Evolutionary conservation across 2,888 invertebrate genomes (phyloP).

Genomic region (Xanthia icteritia): DNA sequence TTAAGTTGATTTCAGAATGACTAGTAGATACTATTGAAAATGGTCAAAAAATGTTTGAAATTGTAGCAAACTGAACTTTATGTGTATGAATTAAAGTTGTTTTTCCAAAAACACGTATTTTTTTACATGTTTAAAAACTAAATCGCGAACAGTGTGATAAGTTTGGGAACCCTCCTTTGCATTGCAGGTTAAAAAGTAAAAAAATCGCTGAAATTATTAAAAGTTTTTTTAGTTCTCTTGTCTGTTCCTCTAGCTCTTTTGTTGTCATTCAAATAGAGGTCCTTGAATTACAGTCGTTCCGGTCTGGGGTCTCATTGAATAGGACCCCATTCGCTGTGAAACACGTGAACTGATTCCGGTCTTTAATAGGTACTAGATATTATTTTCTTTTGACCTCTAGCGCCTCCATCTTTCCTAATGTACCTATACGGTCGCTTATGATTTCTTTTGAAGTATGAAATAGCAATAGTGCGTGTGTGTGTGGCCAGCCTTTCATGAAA

Average conservation of each 20-base stretch:
- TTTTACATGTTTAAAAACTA: no score
- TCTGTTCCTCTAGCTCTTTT: background rate
- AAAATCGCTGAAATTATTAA: background rate
- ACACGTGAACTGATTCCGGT: background rate
- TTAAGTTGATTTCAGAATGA: no score
- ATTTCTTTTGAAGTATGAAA: background rate
- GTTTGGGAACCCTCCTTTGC: no score
- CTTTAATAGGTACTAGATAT: background rate
- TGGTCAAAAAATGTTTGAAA: no score
- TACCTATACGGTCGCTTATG: background rate
- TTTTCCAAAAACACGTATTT: no score
- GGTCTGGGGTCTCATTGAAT: conserved; percentile 18
- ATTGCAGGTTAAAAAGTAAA: background rate
- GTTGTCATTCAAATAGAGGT: background rate
- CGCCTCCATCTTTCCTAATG: background rate
- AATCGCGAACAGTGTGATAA: no score
- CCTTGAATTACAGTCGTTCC: conserved; percentile 27
- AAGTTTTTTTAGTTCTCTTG: background rate
- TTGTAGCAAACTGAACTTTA: no score
- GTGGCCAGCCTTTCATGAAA: background rate
- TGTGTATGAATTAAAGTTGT: no score
- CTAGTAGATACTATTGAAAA: no score
- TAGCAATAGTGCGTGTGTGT: background rate
- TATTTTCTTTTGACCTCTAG: background rate
- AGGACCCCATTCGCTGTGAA: background rate